Percentiles rank a stretch among this genome's conserved stretches.
phyloP scores from a whole-genome alignment of 2,113 vertebrate species.

The Alethe diademata region DNA sequence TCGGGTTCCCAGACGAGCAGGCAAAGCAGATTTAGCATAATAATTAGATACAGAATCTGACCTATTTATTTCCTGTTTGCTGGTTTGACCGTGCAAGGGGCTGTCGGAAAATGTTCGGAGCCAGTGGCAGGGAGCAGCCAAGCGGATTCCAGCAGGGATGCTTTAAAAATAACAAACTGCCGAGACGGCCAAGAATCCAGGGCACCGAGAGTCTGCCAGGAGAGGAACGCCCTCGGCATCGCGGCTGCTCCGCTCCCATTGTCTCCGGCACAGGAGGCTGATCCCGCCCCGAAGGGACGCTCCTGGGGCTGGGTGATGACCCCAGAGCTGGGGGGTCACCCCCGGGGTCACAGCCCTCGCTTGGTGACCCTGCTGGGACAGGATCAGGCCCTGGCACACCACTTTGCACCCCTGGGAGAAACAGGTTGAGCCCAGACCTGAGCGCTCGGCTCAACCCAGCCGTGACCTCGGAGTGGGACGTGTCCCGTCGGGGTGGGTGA shows the following conservation, averaged over 20 bases:
- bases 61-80: constrained; percentile 67
- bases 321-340: not conserved
- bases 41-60: constrained; percentile 67
- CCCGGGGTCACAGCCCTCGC: not conserved
- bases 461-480: rapidly evolving
- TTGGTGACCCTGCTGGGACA: not conserved
- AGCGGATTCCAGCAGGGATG: constrained; percentile 66
- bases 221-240: constrained; percentile 46
- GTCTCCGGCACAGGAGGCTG: not conserved
- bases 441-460: rapidly evolving
- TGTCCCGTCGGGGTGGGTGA: rapidly evolving
- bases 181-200: constrained; percentile 59
- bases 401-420: not conserved
- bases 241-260: not conserved
- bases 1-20: constrained; percentile 33
- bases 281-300: not conserved
- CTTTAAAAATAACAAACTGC: constrained; percentile 68
- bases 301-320: not conserved
- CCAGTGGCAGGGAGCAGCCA: constrained; percentile 63
- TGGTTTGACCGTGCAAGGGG: constrained; percentile 52
- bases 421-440: not conserved
- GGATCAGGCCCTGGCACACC: rapidly evolving
- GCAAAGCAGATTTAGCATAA: constrained; percentile 61
- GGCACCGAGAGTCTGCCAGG: constrained; percentile 52
- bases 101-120: constrained; percentile 58